phyloP scores from a whole-genome alignment of 2,113 vertebrate genomes.

The Neotoma lepida region DNA sequence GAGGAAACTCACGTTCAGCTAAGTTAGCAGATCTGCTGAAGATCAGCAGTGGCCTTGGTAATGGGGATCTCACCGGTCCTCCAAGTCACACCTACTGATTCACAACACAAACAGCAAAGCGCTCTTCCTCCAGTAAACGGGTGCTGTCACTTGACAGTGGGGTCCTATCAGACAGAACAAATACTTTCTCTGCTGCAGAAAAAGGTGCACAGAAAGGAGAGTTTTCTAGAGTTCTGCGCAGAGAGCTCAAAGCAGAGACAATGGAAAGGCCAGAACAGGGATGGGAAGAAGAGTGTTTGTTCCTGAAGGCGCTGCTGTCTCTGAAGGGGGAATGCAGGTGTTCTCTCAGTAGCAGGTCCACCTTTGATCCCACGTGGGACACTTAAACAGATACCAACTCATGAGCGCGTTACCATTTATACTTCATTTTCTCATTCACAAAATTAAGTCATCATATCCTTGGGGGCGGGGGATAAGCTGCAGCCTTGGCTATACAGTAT shows the following conservation, averaged over 20 bases:
- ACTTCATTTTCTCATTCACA: conserved; percentile 84
- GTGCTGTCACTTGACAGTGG: not conserved
- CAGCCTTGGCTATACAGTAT: conserved; percentile 76
- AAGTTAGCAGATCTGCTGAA: not conserved
- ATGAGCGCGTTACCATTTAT: conserved; percentile 78
- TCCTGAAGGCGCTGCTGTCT: not conserved
- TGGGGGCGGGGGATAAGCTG: conserved; percentile 65
- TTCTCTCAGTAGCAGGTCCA: conserved; percentile 32
- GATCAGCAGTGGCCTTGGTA: not conserved
- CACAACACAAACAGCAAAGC: not conserved
- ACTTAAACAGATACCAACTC: conserved; percentile 65
- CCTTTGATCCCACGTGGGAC: conserved; percentile 70
- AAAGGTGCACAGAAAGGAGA: not conserved
- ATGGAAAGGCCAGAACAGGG: not conserved
- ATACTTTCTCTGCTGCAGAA: not conserved
- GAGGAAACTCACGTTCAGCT: not conserved
- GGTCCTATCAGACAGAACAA: not conserved
- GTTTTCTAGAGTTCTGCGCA: not conserved
- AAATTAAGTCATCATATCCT: conserved; percentile 83
- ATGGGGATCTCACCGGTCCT: not conserved
- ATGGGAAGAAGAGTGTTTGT: not conserved
- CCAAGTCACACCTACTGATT: not conserved
- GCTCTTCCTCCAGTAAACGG: conserved; percentile 6
- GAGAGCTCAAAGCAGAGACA: not conserved
- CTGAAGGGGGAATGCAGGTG: conserved; percentile 58